These are phyloP conservation scores for Leistus spinibarbis DNA, from an alignment of 2,888 invertebrate species.

Conservation along the genomic window DNA sequence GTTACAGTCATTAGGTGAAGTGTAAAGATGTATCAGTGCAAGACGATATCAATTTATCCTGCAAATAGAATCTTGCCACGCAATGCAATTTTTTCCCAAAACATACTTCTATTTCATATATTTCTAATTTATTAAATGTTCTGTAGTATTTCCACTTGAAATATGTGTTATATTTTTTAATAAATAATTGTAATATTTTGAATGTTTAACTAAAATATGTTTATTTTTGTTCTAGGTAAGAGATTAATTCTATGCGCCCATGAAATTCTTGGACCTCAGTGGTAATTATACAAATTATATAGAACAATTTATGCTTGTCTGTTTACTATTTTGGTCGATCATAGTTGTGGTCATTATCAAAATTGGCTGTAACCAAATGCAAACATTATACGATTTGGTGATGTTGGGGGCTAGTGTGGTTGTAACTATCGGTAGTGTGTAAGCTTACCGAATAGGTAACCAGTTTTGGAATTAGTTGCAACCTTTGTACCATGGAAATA, in stretches of 20 bases:
- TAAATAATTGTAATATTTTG: too few species aligned
- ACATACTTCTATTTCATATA: too few species aligned
- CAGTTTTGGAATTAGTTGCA: conserved; percentile 20
- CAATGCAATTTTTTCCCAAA: too few species aligned
- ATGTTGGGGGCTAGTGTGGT: neutral
- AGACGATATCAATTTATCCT: too few species aligned
- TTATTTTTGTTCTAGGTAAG: conserved; percentile 21
- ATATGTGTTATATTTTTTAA: neutral
- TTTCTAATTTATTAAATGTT: too few species aligned
- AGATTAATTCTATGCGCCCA: neutral
- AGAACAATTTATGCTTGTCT: neutral
- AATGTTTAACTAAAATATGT: neutral
- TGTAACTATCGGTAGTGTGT: neutral
- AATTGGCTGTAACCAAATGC: conserved; percentile 20
- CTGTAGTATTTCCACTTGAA: too few species aligned
- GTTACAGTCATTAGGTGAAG: too few species aligned
- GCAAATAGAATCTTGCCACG: too few species aligned
- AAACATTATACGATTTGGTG: neutral
- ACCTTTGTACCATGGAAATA: conserved; percentile 56
- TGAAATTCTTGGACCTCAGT: neutral
- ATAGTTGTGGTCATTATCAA: conserved; percentile 14
- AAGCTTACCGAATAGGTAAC: conserved; percentile 12
- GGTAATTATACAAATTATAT: neutral
- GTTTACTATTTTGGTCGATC: neutral
- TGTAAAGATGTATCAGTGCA: too few species aligned